These are phyloP conservation scores for Clarias laeviceps DNA, from an alignment of 2,797 vertebrate species.

Conservation along the genomic window DNA sequence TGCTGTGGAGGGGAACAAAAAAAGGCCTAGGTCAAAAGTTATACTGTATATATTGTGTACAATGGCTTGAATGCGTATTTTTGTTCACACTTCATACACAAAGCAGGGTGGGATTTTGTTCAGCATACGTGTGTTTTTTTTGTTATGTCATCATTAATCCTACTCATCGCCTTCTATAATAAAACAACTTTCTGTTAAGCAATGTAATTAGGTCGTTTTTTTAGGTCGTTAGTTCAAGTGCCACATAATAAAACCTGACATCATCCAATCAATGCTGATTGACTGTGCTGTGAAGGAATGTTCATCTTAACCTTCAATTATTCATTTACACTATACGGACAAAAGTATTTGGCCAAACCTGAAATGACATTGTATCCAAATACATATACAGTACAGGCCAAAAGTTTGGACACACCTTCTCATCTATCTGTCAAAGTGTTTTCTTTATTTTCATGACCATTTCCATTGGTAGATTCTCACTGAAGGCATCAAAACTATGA, in stretches of 20 bases:
- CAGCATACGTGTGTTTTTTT: not conserved
- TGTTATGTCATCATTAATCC: not conserved
- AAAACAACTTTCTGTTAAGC: constrained; percentile 38
- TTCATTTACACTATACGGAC: too few species aligned
- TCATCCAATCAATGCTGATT: constrained; percentile 66
- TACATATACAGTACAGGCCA: too few species aligned
- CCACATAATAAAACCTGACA: constrained; percentile 64
- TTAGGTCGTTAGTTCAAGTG: too few species aligned
- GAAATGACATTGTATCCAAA: too few species aligned
- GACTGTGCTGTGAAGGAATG: not conserved
- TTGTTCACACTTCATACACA: not conserved
- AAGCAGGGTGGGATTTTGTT: not conserved
- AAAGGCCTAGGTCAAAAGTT: not conserved
- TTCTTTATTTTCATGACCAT: too few species aligned
- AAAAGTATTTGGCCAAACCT: too few species aligned
- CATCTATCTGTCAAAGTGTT: too few species aligned
- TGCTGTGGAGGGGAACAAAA: constrained; percentile 61
- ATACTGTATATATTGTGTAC: not conserved
- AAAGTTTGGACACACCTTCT: too few species aligned
- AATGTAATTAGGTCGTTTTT: constrained; percentile 47
- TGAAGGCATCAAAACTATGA: too few species aligned
- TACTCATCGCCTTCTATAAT: not conserved
- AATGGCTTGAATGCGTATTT: not conserved
- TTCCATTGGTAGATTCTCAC: too few species aligned
- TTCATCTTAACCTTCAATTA: too few species aligned